phyloP scores from a whole-genome alignment of 2,797 vertebrate genomes.

The Eutrigla gurnardus region DNA sequence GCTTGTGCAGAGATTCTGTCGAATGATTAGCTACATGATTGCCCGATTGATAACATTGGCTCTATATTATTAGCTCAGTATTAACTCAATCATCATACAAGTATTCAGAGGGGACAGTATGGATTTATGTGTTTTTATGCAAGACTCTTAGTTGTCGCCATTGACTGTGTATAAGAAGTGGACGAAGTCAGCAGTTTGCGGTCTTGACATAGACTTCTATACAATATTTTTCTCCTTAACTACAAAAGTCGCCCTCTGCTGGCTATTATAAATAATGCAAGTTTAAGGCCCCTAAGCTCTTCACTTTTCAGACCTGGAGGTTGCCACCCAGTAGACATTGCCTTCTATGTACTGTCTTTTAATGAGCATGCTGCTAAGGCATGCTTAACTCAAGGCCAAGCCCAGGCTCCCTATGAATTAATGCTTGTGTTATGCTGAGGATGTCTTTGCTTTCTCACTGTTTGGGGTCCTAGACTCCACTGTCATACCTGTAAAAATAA shows the following conservation, averaged over 20 bases:
- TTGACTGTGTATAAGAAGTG: no score
- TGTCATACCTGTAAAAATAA: not conserved
- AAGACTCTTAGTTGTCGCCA: not conserved
- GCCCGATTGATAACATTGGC: conserved; percentile 5
- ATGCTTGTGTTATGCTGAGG: not conserved
- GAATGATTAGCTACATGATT: conserved; percentile 5
- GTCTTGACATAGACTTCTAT: no score
- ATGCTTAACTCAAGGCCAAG: conserved; percentile 5
- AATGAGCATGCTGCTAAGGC: not conserved
- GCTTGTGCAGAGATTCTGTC: not conserved
- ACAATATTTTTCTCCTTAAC: no score
- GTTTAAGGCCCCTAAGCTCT: no score
- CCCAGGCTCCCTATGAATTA: not conserved
- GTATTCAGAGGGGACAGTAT: conserved; percentile 13
- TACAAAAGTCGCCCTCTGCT: no score
- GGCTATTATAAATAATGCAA: no score
- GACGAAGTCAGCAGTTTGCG: no score
- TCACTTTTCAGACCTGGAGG: not conserved
- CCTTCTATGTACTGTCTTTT: not conserved
- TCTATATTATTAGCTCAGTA: not conserved
- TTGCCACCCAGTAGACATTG: not conserved
- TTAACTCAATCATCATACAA: conserved; percentile 8
- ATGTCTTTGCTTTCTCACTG: not conserved
- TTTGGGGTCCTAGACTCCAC: not conserved
- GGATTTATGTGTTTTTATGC: not conserved